phyloP scores from a whole-genome alignment of 2,797 vertebrate genomes.

The Sebastes vulpes region DNA sequence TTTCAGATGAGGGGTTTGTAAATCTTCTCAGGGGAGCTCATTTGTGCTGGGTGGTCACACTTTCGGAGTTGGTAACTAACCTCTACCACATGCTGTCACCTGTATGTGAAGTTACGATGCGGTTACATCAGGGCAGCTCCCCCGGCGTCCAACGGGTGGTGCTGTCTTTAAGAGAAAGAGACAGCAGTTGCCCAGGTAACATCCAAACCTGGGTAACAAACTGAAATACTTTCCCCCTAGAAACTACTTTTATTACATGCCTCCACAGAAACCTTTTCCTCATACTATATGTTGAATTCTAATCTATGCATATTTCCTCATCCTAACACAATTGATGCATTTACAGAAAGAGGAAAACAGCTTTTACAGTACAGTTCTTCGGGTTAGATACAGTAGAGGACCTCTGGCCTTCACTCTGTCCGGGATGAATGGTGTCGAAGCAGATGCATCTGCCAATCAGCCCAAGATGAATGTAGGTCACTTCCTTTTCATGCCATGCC shows the following conservation, averaged over 20 bases:
- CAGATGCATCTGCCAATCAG: conserved; percentile 80
- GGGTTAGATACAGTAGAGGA: background rate
- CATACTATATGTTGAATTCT: background rate
- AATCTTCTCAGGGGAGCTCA: conserved; percentile 70
- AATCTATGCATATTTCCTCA: background rate
- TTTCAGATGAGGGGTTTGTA: conserved; percentile 63
- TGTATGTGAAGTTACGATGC: conserved; percentile 56
- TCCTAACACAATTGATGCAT: background rate
- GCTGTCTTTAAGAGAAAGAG: conserved; percentile 29
- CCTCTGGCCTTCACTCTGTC: background rate
- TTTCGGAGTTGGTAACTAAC: conserved; percentile 64
- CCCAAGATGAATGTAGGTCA: conserved; percentile 66
- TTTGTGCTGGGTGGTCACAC: conserved; percentile 71
- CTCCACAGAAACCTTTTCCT: background rate
- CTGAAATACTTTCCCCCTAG: background rate
- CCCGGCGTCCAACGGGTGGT: conserved; percentile 23
- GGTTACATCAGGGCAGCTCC: conserved; percentile 1
- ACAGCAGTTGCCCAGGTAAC: conserved; percentile 7
- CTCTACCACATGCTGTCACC: conserved; percentile 75
- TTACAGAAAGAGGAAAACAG: background rate
- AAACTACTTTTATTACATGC: background rate
- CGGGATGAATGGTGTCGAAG: conserved; percentile 23
- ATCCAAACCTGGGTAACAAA: conserved; percentile 1
- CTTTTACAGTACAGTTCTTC: background rate
- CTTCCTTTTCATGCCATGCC: conserved; percentile 66